Percentiles rank a stretch among this genome's conserved stretches.
phyloP scores from a whole-genome alignment of 2,113 vertebrate genomes.

The Poeciliopsis retropinna region DNA sequence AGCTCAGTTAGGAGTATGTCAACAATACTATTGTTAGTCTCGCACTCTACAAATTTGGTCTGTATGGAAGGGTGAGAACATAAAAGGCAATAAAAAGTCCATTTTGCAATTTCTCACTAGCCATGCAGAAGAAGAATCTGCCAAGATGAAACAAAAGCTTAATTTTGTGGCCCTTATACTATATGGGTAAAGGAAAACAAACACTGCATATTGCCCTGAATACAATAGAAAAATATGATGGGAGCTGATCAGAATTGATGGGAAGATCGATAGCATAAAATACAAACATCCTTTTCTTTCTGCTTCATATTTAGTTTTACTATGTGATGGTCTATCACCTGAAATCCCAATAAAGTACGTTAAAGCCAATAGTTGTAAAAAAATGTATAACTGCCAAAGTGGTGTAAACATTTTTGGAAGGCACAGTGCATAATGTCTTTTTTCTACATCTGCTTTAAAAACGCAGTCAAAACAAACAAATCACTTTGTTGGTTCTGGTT shows the following conservation, averaged over 20 bases:
- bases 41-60: too few species aligned
- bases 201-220: neutral
- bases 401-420: neutral
- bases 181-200: neutral
- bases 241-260: neutral
- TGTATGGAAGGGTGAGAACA: too few species aligned
- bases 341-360: neutral
- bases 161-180: neutral
- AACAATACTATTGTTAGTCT: too few species aligned
- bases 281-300: neutral
- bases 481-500: neutral
- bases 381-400: neutral
- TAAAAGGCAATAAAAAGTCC: too few species aligned
- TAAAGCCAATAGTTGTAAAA: neutral
- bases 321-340: neutral
- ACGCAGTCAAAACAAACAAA: neutral
- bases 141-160: neutral
- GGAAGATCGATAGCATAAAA: neutral
- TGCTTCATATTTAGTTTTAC: neutral
- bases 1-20: too few species aligned
- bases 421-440: neutral
- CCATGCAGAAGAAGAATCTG: neutral
- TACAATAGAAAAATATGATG: too few species aligned
- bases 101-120: too few species aligned
- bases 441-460: slow-evolving; percentile 11